Base-by-base conservation (phyloP, 2,113 vertebrate species). In the Vimba vimba region DNA sequence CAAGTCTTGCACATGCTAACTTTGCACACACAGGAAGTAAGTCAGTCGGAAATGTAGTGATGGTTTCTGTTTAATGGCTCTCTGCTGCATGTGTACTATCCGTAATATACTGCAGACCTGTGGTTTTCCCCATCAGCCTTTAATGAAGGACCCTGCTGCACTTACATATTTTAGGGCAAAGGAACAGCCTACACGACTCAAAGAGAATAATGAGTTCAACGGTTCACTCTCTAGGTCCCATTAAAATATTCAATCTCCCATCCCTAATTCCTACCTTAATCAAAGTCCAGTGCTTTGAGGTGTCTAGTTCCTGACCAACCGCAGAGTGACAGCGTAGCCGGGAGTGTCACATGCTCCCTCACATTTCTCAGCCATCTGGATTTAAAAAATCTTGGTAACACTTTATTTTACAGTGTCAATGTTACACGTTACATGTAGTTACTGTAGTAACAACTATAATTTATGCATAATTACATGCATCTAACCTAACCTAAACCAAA, bases 81-180 rank as follows among this genome's bases (percentile, higher is more conserved):
- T 6, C 69, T 59, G 23, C 66, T 78, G 73, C 64, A 81, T 33
- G 64, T 45, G 13, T 73, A 55, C 59, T 45, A 39, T 79, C 4
- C 0, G 12, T 55, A 50, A 75, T 55, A 30, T 33, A 55, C 4
- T 10, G 4, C 19, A 11, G 2, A 52, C 8, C 75, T 33, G 15
- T 77, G n/a, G 8, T 76, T 76, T 76, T 19, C 25, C 43, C 8
- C 86, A 85, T 85, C 82, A 89, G 64, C 88, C 79, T 89, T 79
- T 87, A 78, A 87, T 85, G 79, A 52, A 77, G 77, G 47, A 57
- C 60, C 75, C 71, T 84, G 36, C 50, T 43, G 39, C 57, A 75
- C 68, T 1, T 68, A 68, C 47, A 10, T 59, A 45, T 62, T 77
- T 78, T 50, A 30, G 43, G 36, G 60, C 0, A 10, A 78, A 78